Evolutionary conservation across 2,113 vertebrate genomes (phyloP), one percentile per base, ranked within the genome.

Genomic region (Gobiocypris rarus): DNA sequence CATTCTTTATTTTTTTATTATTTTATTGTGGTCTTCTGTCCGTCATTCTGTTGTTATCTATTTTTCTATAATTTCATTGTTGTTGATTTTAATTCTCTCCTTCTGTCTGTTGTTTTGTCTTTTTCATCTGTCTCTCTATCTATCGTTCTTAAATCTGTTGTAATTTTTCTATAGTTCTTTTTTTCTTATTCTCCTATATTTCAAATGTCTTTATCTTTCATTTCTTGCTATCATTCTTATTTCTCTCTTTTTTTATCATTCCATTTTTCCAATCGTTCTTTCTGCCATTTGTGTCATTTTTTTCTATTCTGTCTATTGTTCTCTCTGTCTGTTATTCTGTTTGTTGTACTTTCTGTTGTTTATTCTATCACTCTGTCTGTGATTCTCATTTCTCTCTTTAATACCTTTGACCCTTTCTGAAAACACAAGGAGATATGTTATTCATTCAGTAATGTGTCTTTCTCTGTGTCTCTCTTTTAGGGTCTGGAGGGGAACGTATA

Each of bases 401-500:
- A 8, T 10, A 5, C 31, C 31, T 10, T 9, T 2, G 17, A 69
- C 65, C 65, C 34, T 38, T 43, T 59, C 14, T 78, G 22, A 43
- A n/a, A 45, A n/a, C 8, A 28, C 34, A 11, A 31, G 10, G 4
- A 5, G 9, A 52, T 48, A 9, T 34, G 26, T 75, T 54, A n/a
- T 75, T 59, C 59, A 8, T 63, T 79, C 56, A 45, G 56, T 41
- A 22, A 59, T 87, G 56, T 69, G 28, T 50, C 78, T 69, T 26
- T 76, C 50, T 83, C 52, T 70, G 14, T 85, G 24, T 79, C 24
- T 73, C 26, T 77, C 14, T 77, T n/a, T 22, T 52, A 99, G 98
- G 96, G 95, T 86, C 96, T 99, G 75, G 98, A 99, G 85, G 98
- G 98, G 71, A 97, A 96, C 74, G 89, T 97, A 0, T 96, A 96